phyloP scores from a whole-genome alignment of 1,140 invertebrate genomes.

The Harlomillsia oculata region DNA sequence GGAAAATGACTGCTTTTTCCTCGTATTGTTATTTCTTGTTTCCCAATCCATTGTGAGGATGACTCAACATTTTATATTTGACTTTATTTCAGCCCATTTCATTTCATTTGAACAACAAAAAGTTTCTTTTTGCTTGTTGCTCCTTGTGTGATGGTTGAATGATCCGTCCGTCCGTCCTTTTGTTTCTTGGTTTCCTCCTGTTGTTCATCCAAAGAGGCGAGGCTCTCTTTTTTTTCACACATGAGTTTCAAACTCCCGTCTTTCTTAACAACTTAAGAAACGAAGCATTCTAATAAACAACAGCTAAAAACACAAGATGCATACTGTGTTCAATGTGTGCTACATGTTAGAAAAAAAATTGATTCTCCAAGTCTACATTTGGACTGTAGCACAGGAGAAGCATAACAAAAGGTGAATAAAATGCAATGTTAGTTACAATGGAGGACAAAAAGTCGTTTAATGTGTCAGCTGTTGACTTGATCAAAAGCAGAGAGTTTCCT shows the following conservation, averaged over 20 bases:
- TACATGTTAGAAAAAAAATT: slow-evolving; percentile 10
- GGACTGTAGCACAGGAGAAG: slow-evolving; percentile 4
- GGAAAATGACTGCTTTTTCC: not conserved
- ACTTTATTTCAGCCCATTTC: not conserved
- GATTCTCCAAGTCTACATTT: no score
- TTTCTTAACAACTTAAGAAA: no score
- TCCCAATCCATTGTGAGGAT: not conserved
- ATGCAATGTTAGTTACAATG: no score
- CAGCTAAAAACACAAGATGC: not conserved
- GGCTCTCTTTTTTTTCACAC: slow-evolving; percentile 11
- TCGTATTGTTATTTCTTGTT: not conserved
- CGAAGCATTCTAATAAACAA: slow-evolving; percentile 8
- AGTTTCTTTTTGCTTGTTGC: slow-evolving; percentile 8
- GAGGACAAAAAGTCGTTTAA: no score
- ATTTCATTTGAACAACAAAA: no score
- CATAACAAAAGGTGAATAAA: slow-evolving; percentile 6
- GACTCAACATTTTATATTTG: not conserved
- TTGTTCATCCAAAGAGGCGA: slow-evolving; percentile 6
- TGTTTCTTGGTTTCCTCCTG: slow-evolving; percentile 10
- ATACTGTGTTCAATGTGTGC: no score
- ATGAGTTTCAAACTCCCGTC: slow-evolving; percentile 5
- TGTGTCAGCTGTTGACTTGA: no score
- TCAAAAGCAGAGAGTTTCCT: no score
- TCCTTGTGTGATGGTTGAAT: slow-evolving; percentile 8
- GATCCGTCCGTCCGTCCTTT: slow-evolving; percentile 12